Evolutionary conservation across 2,888 invertebrate genomes (phyloP).

Genomic region (Odontomyia ornata): DNA sequence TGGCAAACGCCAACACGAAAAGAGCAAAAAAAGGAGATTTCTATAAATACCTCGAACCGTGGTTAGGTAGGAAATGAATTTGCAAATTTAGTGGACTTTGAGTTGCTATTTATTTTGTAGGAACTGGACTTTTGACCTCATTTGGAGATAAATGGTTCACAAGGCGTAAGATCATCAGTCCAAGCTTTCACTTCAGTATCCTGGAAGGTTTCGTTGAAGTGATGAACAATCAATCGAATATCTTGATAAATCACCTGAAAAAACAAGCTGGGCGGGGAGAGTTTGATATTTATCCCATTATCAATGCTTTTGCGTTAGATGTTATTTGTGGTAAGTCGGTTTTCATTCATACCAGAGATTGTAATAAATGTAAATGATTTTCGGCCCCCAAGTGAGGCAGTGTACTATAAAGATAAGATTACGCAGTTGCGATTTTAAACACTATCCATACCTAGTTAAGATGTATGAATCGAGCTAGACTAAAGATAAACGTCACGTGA

Average conservation of each 20-base stretch:
- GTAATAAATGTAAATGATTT: no score
- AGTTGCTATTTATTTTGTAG: background rate
- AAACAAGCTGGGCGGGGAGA: conserved; percentile 43
- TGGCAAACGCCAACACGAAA: conserved; percentile 37
- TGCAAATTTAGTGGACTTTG: background rate
- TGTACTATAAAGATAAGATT: no score
- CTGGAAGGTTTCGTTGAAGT: conserved; percentile 58
- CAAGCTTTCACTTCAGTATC: conserved; percentile 63
- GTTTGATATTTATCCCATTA: conserved; percentile 63
- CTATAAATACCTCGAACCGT: conserved; percentile 16
- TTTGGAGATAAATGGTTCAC: conserved; percentile 62
- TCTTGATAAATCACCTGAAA: conserved; percentile 6
- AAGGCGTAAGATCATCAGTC: conserved; percentile 63
- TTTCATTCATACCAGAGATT: no score
- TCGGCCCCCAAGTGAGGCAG: no score
- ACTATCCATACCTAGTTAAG: no score
- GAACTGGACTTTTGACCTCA: conserved; percentile 37
- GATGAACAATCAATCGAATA: conserved; percentile 38
- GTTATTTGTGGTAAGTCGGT: conserved; percentile 59
- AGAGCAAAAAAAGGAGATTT: conserved; percentile 24
- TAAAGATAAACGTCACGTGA: no score
- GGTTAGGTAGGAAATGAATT: conserved; percentile 33
- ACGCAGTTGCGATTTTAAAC: no score
- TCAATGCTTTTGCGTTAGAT: conserved; percentile 63
- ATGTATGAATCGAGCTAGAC: no score